Base-by-base conservation (phyloP, 1,140 invertebrate species). In the Eumaeus atala region DNA sequence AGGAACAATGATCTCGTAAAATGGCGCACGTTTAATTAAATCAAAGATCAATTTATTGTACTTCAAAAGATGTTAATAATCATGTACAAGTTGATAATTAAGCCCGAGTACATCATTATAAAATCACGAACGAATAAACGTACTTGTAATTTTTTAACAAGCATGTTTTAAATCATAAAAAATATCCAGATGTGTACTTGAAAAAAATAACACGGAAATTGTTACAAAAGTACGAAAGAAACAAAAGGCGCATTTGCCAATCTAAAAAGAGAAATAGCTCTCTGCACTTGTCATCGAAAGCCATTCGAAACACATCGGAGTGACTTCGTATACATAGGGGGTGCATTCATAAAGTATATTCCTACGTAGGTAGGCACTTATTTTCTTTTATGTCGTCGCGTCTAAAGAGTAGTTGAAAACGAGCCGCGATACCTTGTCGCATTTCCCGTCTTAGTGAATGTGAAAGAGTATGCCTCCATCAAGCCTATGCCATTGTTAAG, bases 261-360 rank as follows among this genome's bases (percentile, higher is more conserved):
- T 70, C 76, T 82, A 81, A 83, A 82, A 83, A 74, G 72, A 70
- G 72, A 77, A 79, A 78, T 73, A 67, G 70, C 72, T 77, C 61
- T 52, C 72, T 63, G 76, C 72, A 84, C 76, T 82, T 75, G 79
- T 87, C 80, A 84, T 87, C 79, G 81, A 84, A 83, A 80, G 71
- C 77, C 74, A 82, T 83, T 86, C 68, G 72, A 77, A 84, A 79
- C 68, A 80, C 77, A 73, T 80, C 67, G 72, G 65, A 82, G 67
- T 74, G 72, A 77, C 71, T 70, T 57, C 68, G 70, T 69, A 71
- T 70, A 72, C 66, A 66, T 58, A 66, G 72, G 69, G 66, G 73
- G 70, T 75, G 67, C 62, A 66, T 72, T 72, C 59, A 60, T 66
- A 64, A 67, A 68, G 48, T 62, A 65, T 51, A 53, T 53, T 44